Evolutionary conservation across 2,113 vertebrate genomes (phyloP).

Genomic region (Prolemur simus): DNA sequence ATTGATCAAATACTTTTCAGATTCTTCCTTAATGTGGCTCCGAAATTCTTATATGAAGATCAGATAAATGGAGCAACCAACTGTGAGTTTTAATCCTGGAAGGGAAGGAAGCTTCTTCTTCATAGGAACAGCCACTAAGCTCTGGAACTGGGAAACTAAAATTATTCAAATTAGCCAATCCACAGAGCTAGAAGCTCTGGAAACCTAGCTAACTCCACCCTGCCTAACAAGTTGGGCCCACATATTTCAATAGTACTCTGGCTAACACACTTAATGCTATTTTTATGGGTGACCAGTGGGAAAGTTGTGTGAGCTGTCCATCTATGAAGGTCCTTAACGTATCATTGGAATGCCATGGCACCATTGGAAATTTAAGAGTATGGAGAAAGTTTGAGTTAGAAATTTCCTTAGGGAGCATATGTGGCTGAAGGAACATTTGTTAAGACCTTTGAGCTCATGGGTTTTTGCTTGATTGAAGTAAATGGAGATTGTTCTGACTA

Average conservation of each 20-base stretch:
- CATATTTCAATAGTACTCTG: neutral
- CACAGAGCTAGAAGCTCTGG: neutral
- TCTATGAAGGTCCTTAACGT: neutral
- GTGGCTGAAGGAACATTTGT: neutral
- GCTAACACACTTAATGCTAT: neutral
- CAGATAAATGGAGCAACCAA: neutral
- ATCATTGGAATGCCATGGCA: neutral
- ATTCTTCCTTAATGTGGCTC: neutral
- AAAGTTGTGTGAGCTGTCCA: neutral
- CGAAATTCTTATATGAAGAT: neutral
- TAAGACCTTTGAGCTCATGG: neutral
- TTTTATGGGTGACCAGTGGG: neutral
- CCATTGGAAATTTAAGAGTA: neutral
- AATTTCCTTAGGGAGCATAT: neutral
- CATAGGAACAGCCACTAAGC: neutral
- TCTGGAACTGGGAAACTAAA: neutral
- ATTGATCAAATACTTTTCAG: neutral
- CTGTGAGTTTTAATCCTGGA: neutral
- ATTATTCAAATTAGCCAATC: neutral
- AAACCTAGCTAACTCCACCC: neutral
- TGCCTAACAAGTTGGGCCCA: neutral
- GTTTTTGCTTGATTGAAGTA: neutral
- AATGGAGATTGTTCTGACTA: neutral
- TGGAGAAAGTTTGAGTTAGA: neutral
- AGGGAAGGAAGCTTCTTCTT: neutral